Conservation (phyloP, 2,113 vertebrate genomes). For the Beaufortia kweichowensis region DNA sequence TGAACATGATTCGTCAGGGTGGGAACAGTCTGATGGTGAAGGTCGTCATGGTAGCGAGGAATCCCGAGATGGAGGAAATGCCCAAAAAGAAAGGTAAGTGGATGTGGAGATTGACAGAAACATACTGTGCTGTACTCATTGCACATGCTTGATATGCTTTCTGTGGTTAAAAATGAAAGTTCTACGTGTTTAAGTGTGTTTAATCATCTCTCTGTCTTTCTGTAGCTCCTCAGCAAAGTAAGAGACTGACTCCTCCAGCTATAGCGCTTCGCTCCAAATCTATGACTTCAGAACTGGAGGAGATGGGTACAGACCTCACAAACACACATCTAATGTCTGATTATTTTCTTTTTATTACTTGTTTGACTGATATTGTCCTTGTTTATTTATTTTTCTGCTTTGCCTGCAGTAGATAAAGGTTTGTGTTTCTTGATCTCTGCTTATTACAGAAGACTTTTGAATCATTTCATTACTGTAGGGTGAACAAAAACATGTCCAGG, state of each 20-base stretch:
- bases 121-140: background rate
- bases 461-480: too few species aligned
- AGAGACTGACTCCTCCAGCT: constrained; percentile 86
- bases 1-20: constrained; percentile 92
- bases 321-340: constrained; percentile 9
- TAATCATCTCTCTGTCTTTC: constrained; percentile 57
- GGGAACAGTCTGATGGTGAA: constrained; percentile 93
- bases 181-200: constrained; percentile 51
- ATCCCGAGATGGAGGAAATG: constrained; percentile 88
- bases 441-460: too few species aligned
- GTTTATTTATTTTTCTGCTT: constrained; percentile 27
- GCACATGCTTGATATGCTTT: too few species aligned
- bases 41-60: constrained; percentile 91
- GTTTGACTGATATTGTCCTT: constrained; percentile 16
- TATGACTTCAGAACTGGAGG: constrained; percentile 93
- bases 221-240: constrained; percentile 85
- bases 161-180: too few species aligned
- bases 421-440: constrained; percentile 50
- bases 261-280: constrained; percentile 92
- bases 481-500: too few species aligned
- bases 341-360: background rate
- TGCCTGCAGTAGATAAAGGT: constrained; percentile 78
- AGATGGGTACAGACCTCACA: constrained; percentile 78
- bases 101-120: background rate
- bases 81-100: constrained; percentile 83